phyloP scores from a whole-genome alignment of 2,797 vertebrate genomes.

The Zalophus californianus region DNA sequence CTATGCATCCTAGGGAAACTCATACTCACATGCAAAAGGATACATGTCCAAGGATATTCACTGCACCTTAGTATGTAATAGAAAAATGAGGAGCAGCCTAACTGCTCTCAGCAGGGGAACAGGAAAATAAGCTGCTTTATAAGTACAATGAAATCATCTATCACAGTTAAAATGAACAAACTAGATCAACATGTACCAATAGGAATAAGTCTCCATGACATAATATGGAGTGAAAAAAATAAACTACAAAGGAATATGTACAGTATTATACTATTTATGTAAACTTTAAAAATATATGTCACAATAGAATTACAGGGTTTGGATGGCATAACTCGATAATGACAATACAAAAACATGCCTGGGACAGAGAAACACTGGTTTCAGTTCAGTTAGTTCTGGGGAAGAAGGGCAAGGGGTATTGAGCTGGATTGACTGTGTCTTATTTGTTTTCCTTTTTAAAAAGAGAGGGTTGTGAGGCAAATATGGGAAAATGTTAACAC shows the following conservation, averaged over 20 bases:
- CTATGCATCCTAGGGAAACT: background rate
- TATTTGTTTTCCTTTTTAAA: background rate
- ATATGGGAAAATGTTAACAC: background rate
- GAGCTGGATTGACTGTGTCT: background rate
- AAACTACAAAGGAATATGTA: background rate
- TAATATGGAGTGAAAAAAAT: background rate
- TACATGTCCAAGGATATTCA: background rate
- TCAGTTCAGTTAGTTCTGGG: background rate
- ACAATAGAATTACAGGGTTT: background rate
- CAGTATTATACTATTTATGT: background rate
- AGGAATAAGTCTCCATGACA: background rate
- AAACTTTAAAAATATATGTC: background rate
- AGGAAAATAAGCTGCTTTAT: slow-evolving; percentile 17
- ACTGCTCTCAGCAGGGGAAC: background rate
- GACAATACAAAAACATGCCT: background rate
- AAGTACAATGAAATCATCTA: slow-evolving; percentile 31
- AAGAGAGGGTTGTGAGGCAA: background rate
- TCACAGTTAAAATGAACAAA: background rate
- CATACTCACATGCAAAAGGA: background rate
- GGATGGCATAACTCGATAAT: background rate
- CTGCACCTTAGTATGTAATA: background rate
- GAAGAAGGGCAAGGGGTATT: background rate
- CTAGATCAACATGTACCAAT: background rate
- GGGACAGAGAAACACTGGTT: background rate
- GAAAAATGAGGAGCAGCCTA: background rate